Conservation (phyloP, 2,888 invertebrate genomes). For the Salticus scenicus region DNA sequence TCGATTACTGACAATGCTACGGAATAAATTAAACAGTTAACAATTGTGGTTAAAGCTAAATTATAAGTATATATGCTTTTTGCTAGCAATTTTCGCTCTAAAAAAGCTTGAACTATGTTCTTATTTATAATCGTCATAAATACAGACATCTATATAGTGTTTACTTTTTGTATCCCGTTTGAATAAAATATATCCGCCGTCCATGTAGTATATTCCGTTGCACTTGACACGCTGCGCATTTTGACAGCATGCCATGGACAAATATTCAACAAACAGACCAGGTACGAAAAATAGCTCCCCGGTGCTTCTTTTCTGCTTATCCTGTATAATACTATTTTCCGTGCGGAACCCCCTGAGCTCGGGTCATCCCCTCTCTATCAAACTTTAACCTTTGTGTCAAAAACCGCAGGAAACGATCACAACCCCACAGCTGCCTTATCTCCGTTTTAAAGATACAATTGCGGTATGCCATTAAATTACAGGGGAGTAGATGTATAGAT, state of each 20-base stretch:
- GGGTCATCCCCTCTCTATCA: constrained; percentile 23
- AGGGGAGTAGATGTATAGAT: background rate
- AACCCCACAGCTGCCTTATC: constrained; percentile 49
- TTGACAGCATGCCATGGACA: background rate
- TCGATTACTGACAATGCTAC: too few relatives aligned
- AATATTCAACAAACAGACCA: background rate
- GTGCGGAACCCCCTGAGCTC: background rate
- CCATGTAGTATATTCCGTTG: too few relatives aligned
- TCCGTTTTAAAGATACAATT: constrained; percentile 34
- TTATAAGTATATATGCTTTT: too few relatives aligned
- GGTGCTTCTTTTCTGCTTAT: constrained; percentile 22
- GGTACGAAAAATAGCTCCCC: background rate
- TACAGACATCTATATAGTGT: too few relatives aligned
- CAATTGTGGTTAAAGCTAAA: too few relatives aligned
- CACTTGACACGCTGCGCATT: background rate
- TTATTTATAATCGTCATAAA: too few relatives aligned
- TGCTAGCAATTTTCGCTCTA: too few relatives aligned
- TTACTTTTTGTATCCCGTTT: too few relatives aligned
- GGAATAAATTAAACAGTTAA: too few relatives aligned
- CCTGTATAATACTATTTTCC: background rate
- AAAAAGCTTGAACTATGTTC: too few relatives aligned
- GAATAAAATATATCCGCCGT: too few relatives aligned
- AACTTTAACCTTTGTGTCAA: constrained; percentile 42
- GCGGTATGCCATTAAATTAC: constrained; percentile 13
- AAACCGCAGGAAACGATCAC: constrained; percentile 42